Evolutionary conservation across 2,113 vertebrate genomes (phyloP).

Genomic region (Tragelaphus imberbis): DNA sequence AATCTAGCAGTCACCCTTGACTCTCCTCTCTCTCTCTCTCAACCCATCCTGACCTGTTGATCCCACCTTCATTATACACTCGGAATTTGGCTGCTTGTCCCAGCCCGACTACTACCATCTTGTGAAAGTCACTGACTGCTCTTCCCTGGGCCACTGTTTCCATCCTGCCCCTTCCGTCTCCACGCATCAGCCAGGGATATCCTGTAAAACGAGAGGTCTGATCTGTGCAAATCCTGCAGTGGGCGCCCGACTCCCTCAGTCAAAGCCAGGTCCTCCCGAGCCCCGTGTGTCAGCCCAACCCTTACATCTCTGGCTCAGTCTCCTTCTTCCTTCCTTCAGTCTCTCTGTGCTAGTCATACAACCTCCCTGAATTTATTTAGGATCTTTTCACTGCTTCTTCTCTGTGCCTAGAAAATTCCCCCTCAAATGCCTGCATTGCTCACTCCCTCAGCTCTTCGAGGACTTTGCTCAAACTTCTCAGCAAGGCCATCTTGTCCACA

Average conservation of each 20-base stretch:
- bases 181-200: not conserved
- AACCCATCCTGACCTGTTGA: not conserved
- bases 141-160: not conserved
- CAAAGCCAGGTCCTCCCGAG: not conserved
- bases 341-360: not conserved
- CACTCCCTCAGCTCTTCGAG: not conserved
- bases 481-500: not conserved
- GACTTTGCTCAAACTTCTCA: not conserved
- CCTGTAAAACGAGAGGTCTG: not conserved
- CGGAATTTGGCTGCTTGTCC: not conserved
- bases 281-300: not conserved
- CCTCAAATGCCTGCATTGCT: not conserved
- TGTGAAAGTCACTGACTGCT: not conserved
- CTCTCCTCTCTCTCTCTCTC: not conserved
- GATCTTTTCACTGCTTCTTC: not conserved
- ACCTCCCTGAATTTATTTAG: not conserved
- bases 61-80: not conserved
- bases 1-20: not conserved
- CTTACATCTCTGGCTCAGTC: not conserved
- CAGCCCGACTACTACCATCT: not conserved
- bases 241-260: not conserved
- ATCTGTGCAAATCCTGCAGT: not conserved
- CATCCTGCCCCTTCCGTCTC: not conserved
- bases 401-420: not conserved
- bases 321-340: not conserved